These are phyloP conservation scores for Poeciliopsis turrubarensis DNA, from an alignment of 2,113 vertebrate species.

Conservation along the genomic window DNA sequence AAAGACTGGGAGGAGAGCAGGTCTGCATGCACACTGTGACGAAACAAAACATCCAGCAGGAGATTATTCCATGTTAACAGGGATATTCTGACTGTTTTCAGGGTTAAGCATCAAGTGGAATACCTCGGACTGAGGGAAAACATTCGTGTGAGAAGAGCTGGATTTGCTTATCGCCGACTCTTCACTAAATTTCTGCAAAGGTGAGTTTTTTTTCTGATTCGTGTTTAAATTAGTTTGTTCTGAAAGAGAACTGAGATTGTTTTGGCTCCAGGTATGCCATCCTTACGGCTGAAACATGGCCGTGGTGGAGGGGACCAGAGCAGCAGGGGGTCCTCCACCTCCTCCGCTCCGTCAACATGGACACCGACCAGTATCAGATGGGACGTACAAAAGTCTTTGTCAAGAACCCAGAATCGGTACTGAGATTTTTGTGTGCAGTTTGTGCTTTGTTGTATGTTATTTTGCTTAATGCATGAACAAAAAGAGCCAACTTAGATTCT, in stretches of 20 bases:
- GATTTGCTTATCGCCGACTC: slow-evolving; percentile 91
- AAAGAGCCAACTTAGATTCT: too few relatives aligned
- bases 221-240: background rate
- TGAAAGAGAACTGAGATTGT: background rate
- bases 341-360: slow-evolving; percentile 93
- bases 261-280: slow-evolving; percentile 88
- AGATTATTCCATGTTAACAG: background rate
- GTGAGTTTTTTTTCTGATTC: slow-evolving; percentile 59
- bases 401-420: slow-evolving; percentile 96
- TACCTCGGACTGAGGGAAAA: slow-evolving; percentile 95
- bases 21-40: slow-evolving; percentile 65
- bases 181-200: slow-evolving; percentile 94
- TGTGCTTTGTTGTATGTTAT: background rate
- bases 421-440: background rate
- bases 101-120: slow-evolving; percentile 93
- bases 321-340: slow-evolving; percentile 93
- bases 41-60: background rate
- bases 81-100: slow-evolving; percentile 25
- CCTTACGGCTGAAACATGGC: slow-evolving; percentile 92
- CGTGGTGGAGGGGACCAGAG: slow-evolving; percentile 86
- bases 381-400: slow-evolving; percentile 91
- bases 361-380: slow-evolving; percentile 96
- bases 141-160: slow-evolving; percentile 91
- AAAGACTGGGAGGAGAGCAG: slow-evolving; percentile 98
- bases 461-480: too few relatives aligned